Evolutionary conservation across 2,888 invertebrate genomes (phyloP), one percentile per base, ranked within the genome.

Genomic region (Rotaria macrura): DNA sequence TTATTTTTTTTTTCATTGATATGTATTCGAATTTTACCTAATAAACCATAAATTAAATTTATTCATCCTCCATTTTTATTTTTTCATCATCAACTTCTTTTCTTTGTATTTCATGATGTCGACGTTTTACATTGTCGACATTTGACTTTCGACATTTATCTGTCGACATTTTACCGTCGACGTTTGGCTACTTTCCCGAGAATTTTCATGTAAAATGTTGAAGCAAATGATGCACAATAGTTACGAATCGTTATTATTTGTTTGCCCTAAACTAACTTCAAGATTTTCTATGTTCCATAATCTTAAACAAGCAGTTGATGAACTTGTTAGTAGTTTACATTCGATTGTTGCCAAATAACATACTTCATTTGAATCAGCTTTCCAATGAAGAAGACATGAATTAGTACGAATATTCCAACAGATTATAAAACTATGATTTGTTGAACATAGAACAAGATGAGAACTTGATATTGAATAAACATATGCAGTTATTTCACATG

Each of bases 321-420:
- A 84, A 25, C 87, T 86, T 29, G 87, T 87, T 4, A 87, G 83
- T 34, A 86, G 47, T 84, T 83, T 79, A 83, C 79, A 74, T 83
- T 83, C 79, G 29, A 43, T 55, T 23, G 57, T 43, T 23, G 74
- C 34, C 74, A 86, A 47, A 84, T 55, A 84, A 90, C 90, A 89
- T 87, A 90, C 90, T 87, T 90, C 90, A 25, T 88, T 87, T 23
- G 86, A 88, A 87, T 90, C 90, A 47, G 90, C 90, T 86, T 90
- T 89, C 90, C 90, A 91, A 88, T 90, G 90, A 88, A 91, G 88
- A 87, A 90, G 89, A 87, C 90, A 90, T 20, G 88, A 88, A 87
- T 90, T 90, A 74, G 89, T 89, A 84, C 89, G 87, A 2, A 90
- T 90, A 87, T 91, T 90, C 90, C 90, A 90, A 49, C 89, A 90